Evolutionary conservation across 2,113 vertebrate genomes (phyloP), one percentile per base, ranked within the genome.

Genomic region (Gallinago undulata): DNA sequence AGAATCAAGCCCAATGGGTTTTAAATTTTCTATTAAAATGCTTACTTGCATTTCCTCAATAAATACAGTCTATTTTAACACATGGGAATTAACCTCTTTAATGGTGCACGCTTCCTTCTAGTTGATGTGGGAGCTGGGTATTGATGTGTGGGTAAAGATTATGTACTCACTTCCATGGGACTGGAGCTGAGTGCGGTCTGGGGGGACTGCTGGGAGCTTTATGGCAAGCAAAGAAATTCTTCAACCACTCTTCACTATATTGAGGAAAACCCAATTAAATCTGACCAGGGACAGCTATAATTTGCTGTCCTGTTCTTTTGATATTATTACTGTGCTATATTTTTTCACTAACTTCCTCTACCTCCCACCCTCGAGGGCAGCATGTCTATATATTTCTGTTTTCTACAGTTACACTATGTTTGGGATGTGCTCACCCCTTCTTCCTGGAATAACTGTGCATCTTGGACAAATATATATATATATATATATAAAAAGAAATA

Each of bases 221-320:
- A 95, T 91, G 93, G 96, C 93, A 97, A 96, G 90, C 59, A 73
- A 79, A 96, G 91, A 93, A 96, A 96, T 97, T 97, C 92, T 79
- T 97, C 92, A 93, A 47, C 41, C 56, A 83, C 75, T 82, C 90
- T 90, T 78, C 78, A 68, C 85, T 93, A 57, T 79, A 90, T 50
- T 25, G 22, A 85, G 78, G 85, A 94, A 95, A 95, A 92, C 89
- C 62, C 96, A 95, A 96, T 97, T 97, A 98, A 97, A 97, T 94
- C 82, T 96, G 89, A 94, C 87, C 89, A 90, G 74, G 75, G 92
- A 96, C 85, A 75, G 35, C 83, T 94, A 91, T 96, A 96, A 96
- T 96, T 93, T 93, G 80, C 66, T 87, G 75, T 89, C 81, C 89
- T 85, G 59, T 85, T 94, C 89, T 96, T 96, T 73, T 83, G 66